These are phyloP conservation scores for Epirrhoe alternata DNA, from an alignment of 2,888 invertebrate genomes.

Conservation along the genomic window DNA sequence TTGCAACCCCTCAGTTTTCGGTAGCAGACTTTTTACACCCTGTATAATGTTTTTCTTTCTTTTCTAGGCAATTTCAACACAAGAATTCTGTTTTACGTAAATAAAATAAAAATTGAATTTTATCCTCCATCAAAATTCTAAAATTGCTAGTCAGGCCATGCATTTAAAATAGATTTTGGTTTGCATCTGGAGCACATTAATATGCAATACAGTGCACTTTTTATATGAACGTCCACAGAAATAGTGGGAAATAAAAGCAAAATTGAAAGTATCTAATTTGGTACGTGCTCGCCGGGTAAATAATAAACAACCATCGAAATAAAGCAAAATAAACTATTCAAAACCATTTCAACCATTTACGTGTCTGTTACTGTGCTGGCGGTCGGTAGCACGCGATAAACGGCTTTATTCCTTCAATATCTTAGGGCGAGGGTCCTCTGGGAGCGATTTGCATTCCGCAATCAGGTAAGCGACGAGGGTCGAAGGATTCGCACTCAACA, in stretches of 20 bases:
- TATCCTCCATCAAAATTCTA: neutral
- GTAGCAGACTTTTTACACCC: too few relatives aligned
- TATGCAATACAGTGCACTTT: conserved; percentile 6
- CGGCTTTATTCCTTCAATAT: conserved; percentile 58
- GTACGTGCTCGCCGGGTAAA: conserved; percentile 43
- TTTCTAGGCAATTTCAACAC: too few relatives aligned
- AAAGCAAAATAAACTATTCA: conserved; percentile 67
- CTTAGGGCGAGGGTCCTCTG: conserved; percentile 60
- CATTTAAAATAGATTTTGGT: neutral
- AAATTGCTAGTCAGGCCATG: neutral
- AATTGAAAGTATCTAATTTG: conserved; percentile 16
- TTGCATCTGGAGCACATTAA: neutral
- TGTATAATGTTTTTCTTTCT: too few relatives aligned
- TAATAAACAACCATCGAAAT: conserved; percentile 60
- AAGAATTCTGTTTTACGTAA: neutral
- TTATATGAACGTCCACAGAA: conserved; percentile 3
- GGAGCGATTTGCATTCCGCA: conserved; percentile 67
- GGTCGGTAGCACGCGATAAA: conserved; percentile 56
- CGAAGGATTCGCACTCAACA: conserved; percentile 64
- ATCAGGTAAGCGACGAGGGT: conserved; percentile 71
- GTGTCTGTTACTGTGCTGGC: conserved; percentile 59
- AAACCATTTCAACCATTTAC: conserved; percentile 62
- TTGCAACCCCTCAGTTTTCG: too few relatives aligned
- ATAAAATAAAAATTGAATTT: neutral
- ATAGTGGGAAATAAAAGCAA: conserved; percentile 17